Conservation (phyloP, 2,888 invertebrate genomes). For the Nomada hirtipes region DNA sequence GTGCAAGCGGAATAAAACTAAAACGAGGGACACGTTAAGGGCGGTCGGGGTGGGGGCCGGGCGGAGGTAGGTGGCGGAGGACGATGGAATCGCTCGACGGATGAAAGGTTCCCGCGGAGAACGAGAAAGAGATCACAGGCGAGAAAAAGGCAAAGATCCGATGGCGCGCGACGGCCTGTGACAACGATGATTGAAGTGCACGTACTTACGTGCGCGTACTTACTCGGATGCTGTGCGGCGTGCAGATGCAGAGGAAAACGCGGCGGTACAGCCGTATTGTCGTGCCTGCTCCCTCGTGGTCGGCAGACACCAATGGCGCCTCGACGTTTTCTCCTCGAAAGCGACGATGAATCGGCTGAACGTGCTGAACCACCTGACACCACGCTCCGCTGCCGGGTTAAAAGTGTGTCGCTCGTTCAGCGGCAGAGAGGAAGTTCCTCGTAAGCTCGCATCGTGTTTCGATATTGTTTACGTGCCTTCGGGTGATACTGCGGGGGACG, state of each 20-base stretch:
- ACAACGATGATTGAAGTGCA: conserved; percentile 82
- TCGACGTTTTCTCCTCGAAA: conserved; percentile 45
- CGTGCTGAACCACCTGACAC: conserved; percentile 32
- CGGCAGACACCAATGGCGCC: conserved; percentile 53
- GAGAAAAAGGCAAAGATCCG: conserved; percentile 75
- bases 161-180: conserved; percentile 77
- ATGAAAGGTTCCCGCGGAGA: conserved; percentile 73
- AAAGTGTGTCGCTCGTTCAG: conserved; percentile 37
- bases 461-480: too few relatives aligned
- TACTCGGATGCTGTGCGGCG: conserved; percentile 66
- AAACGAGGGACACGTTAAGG: conserved; percentile 36
- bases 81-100: conserved; percentile 66
- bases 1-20: conserved; percentile 49
- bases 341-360: conserved; percentile 40
- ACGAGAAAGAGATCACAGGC: conserved; percentile 78
- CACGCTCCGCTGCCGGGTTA: conserved; percentile 8
- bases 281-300: conserved; percentile 70
- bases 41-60: conserved; percentile 12
- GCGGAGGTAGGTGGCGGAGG: conserved; percentile 19
- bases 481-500: too few relatives aligned
- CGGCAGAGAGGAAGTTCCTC: background rate
- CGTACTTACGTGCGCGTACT: conserved; percentile 79
- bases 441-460: conserved; percentile 15
- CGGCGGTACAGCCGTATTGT: conserved; percentile 63
- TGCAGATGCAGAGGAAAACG: conserved; percentile 43